phyloP scores from a whole-genome alignment of 2,113 vertebrate species.

The Hippolais icterina region DNA sequence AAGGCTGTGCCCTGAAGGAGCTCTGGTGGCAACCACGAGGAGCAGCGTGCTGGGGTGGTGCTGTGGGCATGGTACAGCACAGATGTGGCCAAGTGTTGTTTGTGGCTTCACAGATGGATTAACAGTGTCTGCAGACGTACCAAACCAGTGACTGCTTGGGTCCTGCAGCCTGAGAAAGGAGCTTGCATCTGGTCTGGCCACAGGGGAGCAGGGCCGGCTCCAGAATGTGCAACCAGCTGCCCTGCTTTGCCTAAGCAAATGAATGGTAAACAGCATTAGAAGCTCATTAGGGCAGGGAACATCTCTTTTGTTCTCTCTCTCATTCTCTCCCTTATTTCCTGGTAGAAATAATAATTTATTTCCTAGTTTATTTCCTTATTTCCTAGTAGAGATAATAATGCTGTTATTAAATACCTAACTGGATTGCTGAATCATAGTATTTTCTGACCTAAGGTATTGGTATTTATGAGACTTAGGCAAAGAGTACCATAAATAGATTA shows the following conservation, averaged over 20 bases:
- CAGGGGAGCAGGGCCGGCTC: neutral
- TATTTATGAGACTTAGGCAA: neutral
- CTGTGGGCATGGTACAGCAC: rapidly evolving
- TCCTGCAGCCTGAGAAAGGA: neutral
- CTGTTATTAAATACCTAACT: neutral
- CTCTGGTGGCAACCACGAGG: rapidly evolving
- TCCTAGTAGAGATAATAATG: neutral
- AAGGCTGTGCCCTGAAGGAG: neutral
- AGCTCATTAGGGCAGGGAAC: neutral
- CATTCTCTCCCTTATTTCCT: neutral
- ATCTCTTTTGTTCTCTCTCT: neutral
- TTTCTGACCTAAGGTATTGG: neutral
- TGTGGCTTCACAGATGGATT: neutral
- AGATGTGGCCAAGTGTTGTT: neutral
- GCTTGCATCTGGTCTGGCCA: neutral
- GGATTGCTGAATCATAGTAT: neutral
- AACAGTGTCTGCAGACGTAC: rapidly evolving
- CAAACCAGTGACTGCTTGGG: rapidly evolving
- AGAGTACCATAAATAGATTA: neutral
- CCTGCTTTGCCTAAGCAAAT: neutral
- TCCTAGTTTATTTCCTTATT: neutral
- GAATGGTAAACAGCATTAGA: neutral
- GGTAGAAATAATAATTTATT: neutral
- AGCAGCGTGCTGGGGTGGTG: neutral
- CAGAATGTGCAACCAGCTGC: rapidly evolving